Base-by-base conservation (phyloP, 2,888 invertebrate genomes). In the Criorhina ranunculi region DNA sequence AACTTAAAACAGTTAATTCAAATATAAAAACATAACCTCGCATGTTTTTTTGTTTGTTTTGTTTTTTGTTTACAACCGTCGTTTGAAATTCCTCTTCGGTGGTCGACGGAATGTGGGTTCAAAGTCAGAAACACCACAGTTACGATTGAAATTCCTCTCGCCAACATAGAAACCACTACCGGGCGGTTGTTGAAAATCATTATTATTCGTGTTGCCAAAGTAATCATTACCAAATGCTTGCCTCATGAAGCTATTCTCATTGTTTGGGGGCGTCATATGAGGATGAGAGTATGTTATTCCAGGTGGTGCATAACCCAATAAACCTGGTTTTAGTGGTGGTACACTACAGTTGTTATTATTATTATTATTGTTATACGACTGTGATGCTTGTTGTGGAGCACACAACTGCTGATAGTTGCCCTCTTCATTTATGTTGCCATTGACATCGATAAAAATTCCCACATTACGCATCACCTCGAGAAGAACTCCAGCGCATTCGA, bases 401-500 rank as follows among this genome's bases (percentile, higher is more conserved):
- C 79, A 75, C 15, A 83, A 15, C 42, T 69, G 79, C 6, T 79
- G 55, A 53, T 79, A 83, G 57, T 83, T 79, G 3, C 31, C 12
- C 37, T 67, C 62, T 37, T 89, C 88, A 15, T 69, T 86, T n/a
- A 89, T 88, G 4, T 80, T 44, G 5, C 89, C 89, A 64, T 88
- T 87, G 5, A 69, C 83, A 53, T 89, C 89, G 12, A 89, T 86
- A 31, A 86, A 87, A 33, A 89, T 85, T 5, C 88, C 88, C 42
- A 89, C 86, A 86, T 88, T 89, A n/a, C 81, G 87, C 88, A 89
- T 87, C 51, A 88, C 88, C 29, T 89, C 89, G 37, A 89, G 67
- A 1, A 89, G 49, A 29, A 88, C 88, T 17, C 88, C 88, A 15
- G 88, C 89, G 37, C 87, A 87, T 78, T 89, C 88, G 24, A 89